Base-by-base conservation (phyloP, 2,888 invertebrate genomes). In the Leptopterna dolabrata region DNA sequence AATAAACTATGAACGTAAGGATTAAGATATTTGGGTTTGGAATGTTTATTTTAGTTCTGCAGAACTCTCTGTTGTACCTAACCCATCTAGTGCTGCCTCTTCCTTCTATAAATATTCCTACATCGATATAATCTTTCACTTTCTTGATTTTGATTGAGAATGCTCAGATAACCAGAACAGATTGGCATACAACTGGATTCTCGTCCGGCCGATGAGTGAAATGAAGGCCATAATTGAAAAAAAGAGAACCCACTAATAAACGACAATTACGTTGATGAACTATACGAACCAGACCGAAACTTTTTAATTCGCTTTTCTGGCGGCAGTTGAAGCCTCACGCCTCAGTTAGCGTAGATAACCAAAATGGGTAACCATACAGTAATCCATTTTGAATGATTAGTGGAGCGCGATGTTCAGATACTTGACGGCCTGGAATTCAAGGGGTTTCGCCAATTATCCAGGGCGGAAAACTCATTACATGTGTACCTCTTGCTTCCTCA, bases 201-300 rank as follows among this genome's bases (percentile, higher is more conserved):
- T 47, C 2, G 47, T 2, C 16, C 13, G 47, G 47, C 1, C 16
- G 24, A 63, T 7, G 63, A 24, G 63, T 24, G 63, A 63, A 63
- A 63, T 63, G 63, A 24, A 63, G 19, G 24, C 24, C 27, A 24
- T 63, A 63, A 63, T 63, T 63, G 63, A 63, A 63, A 63, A 73
- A 73, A 14, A 73, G n/a, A 6, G 30, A 41, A 36, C 36, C 36
- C 73, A 73, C 36, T 36, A 73, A 73, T 73, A 73, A 78, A 78
- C 41, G 4, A 43, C 78, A 78, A 78, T 78, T 78, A 78, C 19
- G 78, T 43, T 78, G 43, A 45, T 78, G n/a, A 45, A 63, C 41
- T 27, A 45, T 9, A 45, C 45, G 78, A 78, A 78, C 78, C 78
- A 78, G 78, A 78, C 78, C 78, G 78, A 78, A 78, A 78, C 78